Conservation (phyloP, 2,113 vertebrate species). For the Ranitomeya imitator region DNA sequence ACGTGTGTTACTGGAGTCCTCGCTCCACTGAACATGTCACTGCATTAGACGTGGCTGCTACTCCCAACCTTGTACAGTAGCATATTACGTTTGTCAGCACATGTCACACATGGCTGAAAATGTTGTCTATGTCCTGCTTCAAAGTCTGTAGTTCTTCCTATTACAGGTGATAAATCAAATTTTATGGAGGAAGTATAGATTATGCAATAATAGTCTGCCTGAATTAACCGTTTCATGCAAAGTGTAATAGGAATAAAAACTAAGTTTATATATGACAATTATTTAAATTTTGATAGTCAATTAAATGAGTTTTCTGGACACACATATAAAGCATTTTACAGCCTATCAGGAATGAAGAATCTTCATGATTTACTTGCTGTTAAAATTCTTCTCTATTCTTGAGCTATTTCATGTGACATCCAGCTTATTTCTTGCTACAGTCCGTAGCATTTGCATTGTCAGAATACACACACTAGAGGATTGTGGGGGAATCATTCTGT, state of each 20-base stretch:
- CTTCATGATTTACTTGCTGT: no score
- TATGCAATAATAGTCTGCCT: not conserved
- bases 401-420: no score
- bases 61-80: constrained; percentile 18
- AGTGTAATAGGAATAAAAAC: not conserved
- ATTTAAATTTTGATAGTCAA: not conserved
- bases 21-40: not conserved
- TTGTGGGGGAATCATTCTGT: no score
- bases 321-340: no score
- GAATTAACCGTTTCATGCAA: constrained; percentile 27
- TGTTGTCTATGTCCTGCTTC: constrained; percentile 7
- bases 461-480: no score
- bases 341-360: no score
- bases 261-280: not conserved
- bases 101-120: not conserved
- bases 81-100: constrained; percentile 14
- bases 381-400: no score
- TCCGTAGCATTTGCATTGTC: no score
- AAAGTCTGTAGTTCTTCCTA: constrained; percentile 45
- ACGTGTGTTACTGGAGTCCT: not conserved
- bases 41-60: constrained; percentile 32
- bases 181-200: not conserved
- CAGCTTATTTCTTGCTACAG: no score
- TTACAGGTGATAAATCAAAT: constrained; percentile 1
- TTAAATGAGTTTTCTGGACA: no score